Base-by-base conservation (phyloP, 1,140 invertebrate species). In the Panonychus citri region DNA sequence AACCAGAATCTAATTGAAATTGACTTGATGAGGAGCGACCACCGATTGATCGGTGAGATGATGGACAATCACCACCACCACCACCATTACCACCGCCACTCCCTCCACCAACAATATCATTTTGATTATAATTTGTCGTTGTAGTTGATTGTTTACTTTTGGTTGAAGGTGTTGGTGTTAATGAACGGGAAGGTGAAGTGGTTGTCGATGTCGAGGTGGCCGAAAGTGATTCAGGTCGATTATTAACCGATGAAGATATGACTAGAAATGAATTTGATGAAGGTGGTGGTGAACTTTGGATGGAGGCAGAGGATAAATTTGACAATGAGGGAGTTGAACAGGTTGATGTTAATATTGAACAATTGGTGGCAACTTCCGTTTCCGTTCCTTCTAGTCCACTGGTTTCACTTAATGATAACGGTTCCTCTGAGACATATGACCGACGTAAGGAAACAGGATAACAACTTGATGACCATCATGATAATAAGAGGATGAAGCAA, bases 1-100 rank as follows among this genome's bases (percentile, higher is more conserved):
- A 51, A 25, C 27, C 49, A 13, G 49, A 51, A 27, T 51, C 49
- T n/a, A 51, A 27, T n/a, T 51, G 49, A 30, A 51, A 51, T 51
- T 51, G 49, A 51, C 49, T 51, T n/a, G 49, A 17, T 15, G 49
- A 30, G 10, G 30, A 34, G 30, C 12, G 49, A 26, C n/a, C 10
- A 40, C 10, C 43, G 37, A 17, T 21, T 19, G 21, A 10, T n/a
- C n/a, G 39, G 54, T 42, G 54, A 30, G 25, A 30, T 55, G 54
- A 30, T 46, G 54, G 54, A n/a, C n/a, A n/a, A n/a, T n/a, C 8
- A 37, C 12, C 37, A 4, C 12, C n/a, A 37, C 21, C 19, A 24
- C 28, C 10, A 34, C 13, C 12, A 53, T 26, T 34, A 10, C 24
- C 21, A 4, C 24, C 7, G 13, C 24, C 21, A 24, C 28, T 13